phyloP scores from a whole-genome alignment of 2,888 invertebrate species.

The Trichopoda pennipes region DNA sequence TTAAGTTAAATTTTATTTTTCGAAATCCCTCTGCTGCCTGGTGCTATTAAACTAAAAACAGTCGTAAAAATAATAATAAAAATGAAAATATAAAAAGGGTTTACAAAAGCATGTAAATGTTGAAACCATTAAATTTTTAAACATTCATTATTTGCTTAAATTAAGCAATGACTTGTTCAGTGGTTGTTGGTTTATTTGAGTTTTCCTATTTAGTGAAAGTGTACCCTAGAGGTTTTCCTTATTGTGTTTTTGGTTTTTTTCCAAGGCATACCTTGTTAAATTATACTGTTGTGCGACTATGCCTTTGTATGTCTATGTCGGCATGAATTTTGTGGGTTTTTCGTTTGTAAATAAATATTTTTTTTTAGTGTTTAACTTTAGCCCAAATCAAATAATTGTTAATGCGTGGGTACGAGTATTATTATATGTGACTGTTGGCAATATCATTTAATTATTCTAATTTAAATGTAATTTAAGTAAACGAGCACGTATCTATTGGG shows the following conservation, averaged over 20 bases:
- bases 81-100: slow-evolving; percentile 43
- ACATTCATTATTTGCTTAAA: slow-evolving; percentile 39
- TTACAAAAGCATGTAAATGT: slow-evolving; percentile 43
- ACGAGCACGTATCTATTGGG: background rate
- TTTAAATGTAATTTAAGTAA: background rate
- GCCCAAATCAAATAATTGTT: slow-evolving; percentile 40
- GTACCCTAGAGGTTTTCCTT: slow-evolving; percentile 72
- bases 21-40: too few relatives aligned
- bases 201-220: slow-evolving; percentile 72
- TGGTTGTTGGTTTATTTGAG: slow-evolving; percentile 45
- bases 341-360: background rate
- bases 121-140: slow-evolving; percentile 56
- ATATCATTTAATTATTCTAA: slow-evolving; percentile 68
- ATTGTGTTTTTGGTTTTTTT: background rate
- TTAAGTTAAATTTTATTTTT: too few relatives aligned
- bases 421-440: slow-evolving; percentile 35
- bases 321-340: slow-evolving; percentile 48
- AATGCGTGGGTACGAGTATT: slow-evolving; percentile 28
- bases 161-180: slow-evolving; percentile 51
- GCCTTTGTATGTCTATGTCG: background rate
- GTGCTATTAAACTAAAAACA: background rate
- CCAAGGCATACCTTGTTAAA: slow-evolving; percentile 24
- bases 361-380: slow-evolving; percentile 16
- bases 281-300: background rate
- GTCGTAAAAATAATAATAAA: background rate